A percentile compares a stretch with the other conserved stretches of the same genome.
These are phyloP conservation scores for Torymus auratus DNA, from an alignment of 2,888 invertebrate genomes.

Conservation along the genomic window DNA sequence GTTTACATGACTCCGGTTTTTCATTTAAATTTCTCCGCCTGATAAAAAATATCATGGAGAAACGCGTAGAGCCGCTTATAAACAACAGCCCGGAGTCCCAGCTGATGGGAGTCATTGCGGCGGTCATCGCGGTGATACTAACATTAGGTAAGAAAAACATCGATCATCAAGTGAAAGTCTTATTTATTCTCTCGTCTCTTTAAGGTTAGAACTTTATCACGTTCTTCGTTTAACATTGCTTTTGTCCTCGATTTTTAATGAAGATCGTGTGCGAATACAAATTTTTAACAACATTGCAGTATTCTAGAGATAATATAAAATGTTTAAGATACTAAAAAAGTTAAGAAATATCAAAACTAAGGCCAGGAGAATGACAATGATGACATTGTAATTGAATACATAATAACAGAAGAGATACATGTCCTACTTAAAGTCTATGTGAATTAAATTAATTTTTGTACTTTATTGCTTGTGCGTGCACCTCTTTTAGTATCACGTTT, in stretches of 20 bases:
- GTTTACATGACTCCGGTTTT: conserved; percentile 53
- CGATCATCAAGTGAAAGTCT: background rate
- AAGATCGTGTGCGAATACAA: no score
- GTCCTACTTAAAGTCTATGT: conserved; percentile 30
- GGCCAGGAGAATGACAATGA: conserved; percentile 65
- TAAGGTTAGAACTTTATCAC: conserved; percentile 41
- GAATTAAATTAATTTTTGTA: conserved; percentile 44
- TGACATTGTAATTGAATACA: conserved; percentile 65
- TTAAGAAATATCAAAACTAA: conserved; percentile 63
- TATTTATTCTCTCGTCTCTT: conserved; percentile 36
- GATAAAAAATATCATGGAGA: conserved; percentile 65
- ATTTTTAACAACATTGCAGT: conserved; percentile 7
- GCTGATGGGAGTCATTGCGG: conserved; percentile 70
- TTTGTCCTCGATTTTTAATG: background rate
- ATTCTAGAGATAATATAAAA: conserved; percentile 50
- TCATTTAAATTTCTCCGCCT: conserved; percentile 20
- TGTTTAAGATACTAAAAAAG: conserved; percentile 52
- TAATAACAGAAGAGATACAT: conserved; percentile 69
- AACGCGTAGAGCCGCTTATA: conserved; percentile 63
- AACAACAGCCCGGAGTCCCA: conserved; percentile 65
- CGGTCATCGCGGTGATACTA: conserved; percentile 71
- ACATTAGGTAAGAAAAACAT: conserved; percentile 72
- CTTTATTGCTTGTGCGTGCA: conserved; percentile 15
- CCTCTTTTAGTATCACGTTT: conserved; percentile 30
- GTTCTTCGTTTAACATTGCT: conserved; percentile 14